Base-by-base conservation (phyloP, 2,113 vertebrate genomes). In the Aramus guarauna region DNA sequence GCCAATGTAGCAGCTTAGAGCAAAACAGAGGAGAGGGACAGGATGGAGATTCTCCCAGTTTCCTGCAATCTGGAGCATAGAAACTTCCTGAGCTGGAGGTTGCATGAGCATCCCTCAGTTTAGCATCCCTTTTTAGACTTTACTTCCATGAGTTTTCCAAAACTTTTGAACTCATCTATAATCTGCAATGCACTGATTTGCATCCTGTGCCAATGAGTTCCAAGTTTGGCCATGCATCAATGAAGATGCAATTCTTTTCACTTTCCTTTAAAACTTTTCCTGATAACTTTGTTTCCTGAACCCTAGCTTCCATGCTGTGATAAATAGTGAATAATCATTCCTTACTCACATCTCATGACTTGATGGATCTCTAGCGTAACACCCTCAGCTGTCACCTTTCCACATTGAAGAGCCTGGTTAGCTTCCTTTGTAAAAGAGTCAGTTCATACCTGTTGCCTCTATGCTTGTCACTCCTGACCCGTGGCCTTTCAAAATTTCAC, bases 321-420 rank as follows among this genome's bases (percentile, higher is more conserved):
- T 41, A 52, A 91, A 77, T 0, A 74, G 41, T 9, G 10, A 77
- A 55, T 5, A 23, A 66, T 41, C 22, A 39, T 66, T 72, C 29
- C 52, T 74, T 34, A 32, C 13, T 84, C 58, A 32, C 1, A 2
- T 71, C 32, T 87, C 37, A 20, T 0, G 0, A 58, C 41, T 77
- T 76, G 59, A 60, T 50, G 6, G 0, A 76, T 66, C 55, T 77
- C 24, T 37, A 56, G 24, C 0, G 0, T 8, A 76, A 73, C 11
- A 9, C 13, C 9, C 12, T 75, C 43, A 75, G 36, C 58, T 93
- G 53, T 41, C 55, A 66, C 24, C 47, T 45, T 83, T 73, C 50
- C n/a, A 39, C 74, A 52, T 26, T 88, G 63, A 73, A 88, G 47
- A 84, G 32, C 47, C 67, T 63, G 32, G 30, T 55, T 55, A 55